Base-by-base conservation (phyloP, 1,140 invertebrate species). In the Rhynchophorus ferrugineus region DNA sequence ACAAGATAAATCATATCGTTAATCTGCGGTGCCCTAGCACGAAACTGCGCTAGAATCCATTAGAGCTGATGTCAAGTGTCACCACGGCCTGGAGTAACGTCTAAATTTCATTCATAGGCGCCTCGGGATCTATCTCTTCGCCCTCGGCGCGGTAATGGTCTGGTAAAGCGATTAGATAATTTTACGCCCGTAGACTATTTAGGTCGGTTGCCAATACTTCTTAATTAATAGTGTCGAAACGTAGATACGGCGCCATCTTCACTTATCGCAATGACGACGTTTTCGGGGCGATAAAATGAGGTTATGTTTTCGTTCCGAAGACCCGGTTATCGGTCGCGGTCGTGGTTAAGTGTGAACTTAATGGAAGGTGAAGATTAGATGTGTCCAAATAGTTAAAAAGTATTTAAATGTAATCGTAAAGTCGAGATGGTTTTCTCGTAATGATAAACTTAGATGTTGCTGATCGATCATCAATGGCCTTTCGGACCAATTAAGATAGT, bases 351-450 rank as follows among this genome's bases (percentile, higher is more conserved):
- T 17, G 37, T 39, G 37, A 39, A 29, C 13, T 36, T 49, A 49
- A 49, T 49, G 47, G 38, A 42, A 41, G n/a, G 9, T 22, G 33
- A 49, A 39, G 47, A 49, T 49, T 49, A 42, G 38, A 37, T 37
- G 9, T 49, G 47, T 49, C 39, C 38, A 33, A 49, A 42, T 16
- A 29, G 37, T 49, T 42, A 49, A 42, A 49, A 49, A 49, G 47
- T 38, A n/a, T 13, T 49, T 22, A 18, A 41, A 24, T 7, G 6
- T 16, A 17, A 17, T 49, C 47, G 47, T 49, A 33, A 17, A 16
- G 37, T 39, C 9, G 24, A 11, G 5, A 6, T 29, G 24, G 24
- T 29, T 5, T 6, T 11, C 11, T 29, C 5, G 24, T 29, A 6
- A 6, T 29, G 24, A 29, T 29, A 29, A 29, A 29, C 24, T 29